phyloP scores from a whole-genome alignment of 2,888 invertebrate species.

The Fragum whitleyi region DNA sequence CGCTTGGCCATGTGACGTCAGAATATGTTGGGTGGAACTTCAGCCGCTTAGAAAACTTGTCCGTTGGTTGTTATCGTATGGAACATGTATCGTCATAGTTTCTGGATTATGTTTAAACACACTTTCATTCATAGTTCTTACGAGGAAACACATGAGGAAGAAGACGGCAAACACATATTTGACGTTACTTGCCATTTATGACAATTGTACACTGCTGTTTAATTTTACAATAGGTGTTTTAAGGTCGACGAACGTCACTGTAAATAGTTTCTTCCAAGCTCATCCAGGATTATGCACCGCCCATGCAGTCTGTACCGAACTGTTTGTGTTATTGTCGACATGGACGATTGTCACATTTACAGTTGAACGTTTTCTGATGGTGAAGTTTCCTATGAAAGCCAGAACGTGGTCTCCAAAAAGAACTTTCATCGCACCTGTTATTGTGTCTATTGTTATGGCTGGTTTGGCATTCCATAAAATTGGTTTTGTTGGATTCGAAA shows the following conservation, averaged over 20 bases:
- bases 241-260: slow-evolving; percentile 52
- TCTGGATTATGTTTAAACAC: slow-evolving; percentile 61
- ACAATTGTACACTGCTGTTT: slow-evolving; percentile 60
- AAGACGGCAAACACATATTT: slow-evolving; percentile 63
- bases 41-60: slow-evolving; percentile 61
- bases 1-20: slow-evolving; percentile 70
- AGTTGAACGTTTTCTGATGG: slow-evolving; percentile 67
- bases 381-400: slow-evolving; percentile 67
- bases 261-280: slow-evolving; percentile 49
- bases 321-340: slow-evolving; percentile 68
- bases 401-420: slow-evolving; percentile 48
- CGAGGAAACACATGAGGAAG: slow-evolving; percentile 61
- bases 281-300: slow-evolving; percentile 62
- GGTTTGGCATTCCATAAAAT: slow-evolving; percentile 66
- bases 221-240: slow-evolving; percentile 72
- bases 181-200: slow-evolving; percentile 62
- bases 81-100: slow-evolving; percentile 58
- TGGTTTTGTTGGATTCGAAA: slow-evolving; percentile 72
- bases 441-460: slow-evolving; percentile 53
- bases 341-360: slow-evolving; percentile 70
- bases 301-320: slow-evolving; percentile 67
- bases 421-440: slow-evolving; percentile 40
- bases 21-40: slow-evolving; percentile 57
- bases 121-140: slow-evolving; percentile 56
- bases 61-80: slow-evolving; percentile 62